Evolutionary conservation across 1,140 invertebrate genomes (phyloP), one percentile per base, ranked within the genome.

Genomic region (Mercenaria mercenaria): DNA sequence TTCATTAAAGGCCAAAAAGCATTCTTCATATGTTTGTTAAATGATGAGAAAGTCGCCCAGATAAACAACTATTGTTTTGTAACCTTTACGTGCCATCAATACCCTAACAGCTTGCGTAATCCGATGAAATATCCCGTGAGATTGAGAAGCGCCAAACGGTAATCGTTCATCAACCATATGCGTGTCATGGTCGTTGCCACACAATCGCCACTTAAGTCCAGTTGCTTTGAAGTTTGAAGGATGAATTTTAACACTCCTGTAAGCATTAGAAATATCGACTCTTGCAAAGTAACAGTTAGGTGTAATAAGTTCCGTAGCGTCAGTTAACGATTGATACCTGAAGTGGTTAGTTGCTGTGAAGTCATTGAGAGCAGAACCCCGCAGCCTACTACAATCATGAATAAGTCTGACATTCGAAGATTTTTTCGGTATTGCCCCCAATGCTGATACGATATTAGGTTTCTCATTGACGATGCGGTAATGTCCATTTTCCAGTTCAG

Each of bases 171-270:
- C 81, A 18, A 47, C 29, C 29, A 84, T 34, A 20, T 47, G 50
- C 4, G 64, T 84, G 34, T n/a, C 8, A 20, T 84, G 34, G 18
- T 43, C 39, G 43, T 52, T 20, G 0, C 74, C 86, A 34, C 4
- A 6, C 29, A 88, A 80, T 81, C n/a, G 34, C 74, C 74, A 88
- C 43, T 80, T 41, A 4, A 88, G 39, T 8, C 59, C 86, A 1
- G 61, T 88, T 50, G 47, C 72, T 77, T 43, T 64, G 34, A 61
- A 64, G 47, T 88, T 67, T 47, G 76, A 50, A 18, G 34, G 76
- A 80, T 88, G 76, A 23, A 88, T 50, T 67, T 80, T 52, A 10
- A 88, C 74, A 43, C 15, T n/a, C 26, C 69, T 37, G 26, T 88
- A 88, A 23, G 77, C 61, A 59, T 37, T 8, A 0, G 74, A 4